Percentiles rank a stretch among this genome's conserved stretches.
These are phyloP conservation scores for Nemotelus pantherinus DNA, from an alignment of 2,888 invertebrate species.

Conservation along the genomic window DNA sequence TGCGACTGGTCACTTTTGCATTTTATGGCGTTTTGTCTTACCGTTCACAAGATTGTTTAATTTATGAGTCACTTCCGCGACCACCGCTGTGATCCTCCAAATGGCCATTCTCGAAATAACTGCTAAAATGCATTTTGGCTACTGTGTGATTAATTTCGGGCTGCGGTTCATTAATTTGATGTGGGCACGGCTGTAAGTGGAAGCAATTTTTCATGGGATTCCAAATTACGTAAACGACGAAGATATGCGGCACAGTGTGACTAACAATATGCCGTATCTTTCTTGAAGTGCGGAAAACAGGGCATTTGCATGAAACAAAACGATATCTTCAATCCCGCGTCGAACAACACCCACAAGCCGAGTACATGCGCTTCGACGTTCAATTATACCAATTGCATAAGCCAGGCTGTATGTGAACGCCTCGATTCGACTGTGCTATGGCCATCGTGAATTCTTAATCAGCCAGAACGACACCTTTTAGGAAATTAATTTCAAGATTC, in stretches of 20 bases:
- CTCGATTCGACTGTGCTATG: neutral
- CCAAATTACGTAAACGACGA: constrained; percentile 5
- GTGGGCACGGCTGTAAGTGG: constrained; percentile 21
- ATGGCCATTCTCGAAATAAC: constrained; percentile 15
- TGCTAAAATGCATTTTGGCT: constrained; percentile 41
- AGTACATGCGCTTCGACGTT: constrained; percentile 41
- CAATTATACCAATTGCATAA: constrained; percentile 39
- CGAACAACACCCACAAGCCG: constrained; percentile 40
- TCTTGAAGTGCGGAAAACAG: neutral
- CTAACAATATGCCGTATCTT: too few species aligned
- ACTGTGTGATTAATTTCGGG: constrained; percentile 42
- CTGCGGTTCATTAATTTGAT: constrained; percentile 43
- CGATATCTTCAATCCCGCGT: constrained; percentile 28
- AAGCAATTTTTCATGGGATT: too few species aligned
- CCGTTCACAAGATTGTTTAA: constrained; percentile 30
- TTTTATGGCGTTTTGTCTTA: constrained; percentile 34
- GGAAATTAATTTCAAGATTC: constrained; percentile 49
- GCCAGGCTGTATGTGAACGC: neutral
- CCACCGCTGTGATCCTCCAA: constrained; percentile 38
- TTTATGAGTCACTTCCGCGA: constrained; percentile 45
- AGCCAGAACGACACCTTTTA: constrained; percentile 48
- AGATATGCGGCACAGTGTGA: too few species aligned
- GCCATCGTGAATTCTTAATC: constrained; percentile 47
- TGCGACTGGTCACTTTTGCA: constrained; percentile 38
- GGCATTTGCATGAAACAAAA: constrained; percentile 29